phyloP scores from a whole-genome alignment of 2,888 invertebrate genomes.

The Erebia ligea region DNA sequence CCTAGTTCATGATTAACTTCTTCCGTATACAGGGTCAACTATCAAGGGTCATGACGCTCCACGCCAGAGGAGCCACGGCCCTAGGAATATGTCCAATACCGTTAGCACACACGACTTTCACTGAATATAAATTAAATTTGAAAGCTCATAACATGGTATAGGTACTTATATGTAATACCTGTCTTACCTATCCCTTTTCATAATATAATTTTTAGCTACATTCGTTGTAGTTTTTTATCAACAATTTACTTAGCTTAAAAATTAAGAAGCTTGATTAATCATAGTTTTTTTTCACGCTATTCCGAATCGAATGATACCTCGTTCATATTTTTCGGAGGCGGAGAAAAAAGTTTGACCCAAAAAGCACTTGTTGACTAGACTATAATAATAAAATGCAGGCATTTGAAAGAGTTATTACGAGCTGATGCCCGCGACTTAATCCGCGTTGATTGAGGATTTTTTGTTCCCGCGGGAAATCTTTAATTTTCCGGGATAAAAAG shows the following conservation, averaged over 20 bases:
- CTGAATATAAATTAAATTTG: conserved; percentile 28
- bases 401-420: neutral
- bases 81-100: conserved; percentile 37
- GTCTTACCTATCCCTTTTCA: neutral
- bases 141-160: neutral
- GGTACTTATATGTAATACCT: neutral
- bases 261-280: too few species aligned
- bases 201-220: neutral
- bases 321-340: too few species aligned
- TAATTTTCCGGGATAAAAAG: too few species aligned
- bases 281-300: too few species aligned
- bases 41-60: conserved; percentile 62
- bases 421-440: too few species aligned
- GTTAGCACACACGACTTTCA: conserved; percentile 39
- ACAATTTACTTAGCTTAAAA: too few species aligned
- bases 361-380: too few species aligned
- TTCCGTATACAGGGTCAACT: conserved; percentile 76
- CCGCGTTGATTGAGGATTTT: too few species aligned
- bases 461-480: too few species aligned
- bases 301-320: too few species aligned
- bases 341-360: too few species aligned
- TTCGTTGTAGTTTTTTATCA: too few species aligned
- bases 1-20: conserved; percentile 70
- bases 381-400: neutral
- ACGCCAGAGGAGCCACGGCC: conserved; percentile 26